Percentiles rank a stretch among this genome's conserved stretches.
These are phyloP conservation scores for Pelecanus crispus DNA, from an alignment of 2,113 vertebrate genomes.

Conservation along the genomic window DNA sequence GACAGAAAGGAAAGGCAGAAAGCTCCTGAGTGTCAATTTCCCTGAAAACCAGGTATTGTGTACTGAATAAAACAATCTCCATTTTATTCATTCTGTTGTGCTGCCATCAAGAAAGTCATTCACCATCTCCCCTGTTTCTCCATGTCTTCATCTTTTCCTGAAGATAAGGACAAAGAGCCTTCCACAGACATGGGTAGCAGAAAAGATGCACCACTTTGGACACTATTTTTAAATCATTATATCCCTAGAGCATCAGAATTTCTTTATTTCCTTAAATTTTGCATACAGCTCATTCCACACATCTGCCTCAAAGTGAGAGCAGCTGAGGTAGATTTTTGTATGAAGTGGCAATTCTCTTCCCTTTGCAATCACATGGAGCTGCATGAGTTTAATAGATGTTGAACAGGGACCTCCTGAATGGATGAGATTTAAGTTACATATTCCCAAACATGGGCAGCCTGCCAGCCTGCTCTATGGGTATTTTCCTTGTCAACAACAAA, in stretches of 20 bases:
- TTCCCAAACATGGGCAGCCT: background rate
- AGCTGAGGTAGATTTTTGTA: background rate
- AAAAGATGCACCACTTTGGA: background rate
- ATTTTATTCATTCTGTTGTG: background rate
- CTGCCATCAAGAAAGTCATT: background rate
- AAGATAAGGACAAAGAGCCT: background rate
- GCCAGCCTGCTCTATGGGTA: background rate
- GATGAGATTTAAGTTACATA: background rate
- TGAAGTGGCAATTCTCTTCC: background rate
- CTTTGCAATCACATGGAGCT: background rate
- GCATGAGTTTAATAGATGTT: background rate
- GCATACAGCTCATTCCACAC: background rate
- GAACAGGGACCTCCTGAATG: background rate
- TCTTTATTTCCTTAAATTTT: slow-evolving; percentile 8
- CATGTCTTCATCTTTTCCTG: background rate
- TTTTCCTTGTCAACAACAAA: background rate
- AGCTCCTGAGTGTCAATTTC: background rate
- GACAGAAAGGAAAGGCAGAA: background rate
- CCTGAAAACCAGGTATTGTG: background rate
- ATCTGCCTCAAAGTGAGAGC: background rate
- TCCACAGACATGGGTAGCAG: background rate
- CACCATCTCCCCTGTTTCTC: background rate
- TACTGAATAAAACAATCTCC: background rate
- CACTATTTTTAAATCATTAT: background rate
- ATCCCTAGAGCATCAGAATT: background rate